phyloP scores from a whole-genome alignment of 1,140 invertebrate genomes.

The Himalopsyche phryganea region DNA sequence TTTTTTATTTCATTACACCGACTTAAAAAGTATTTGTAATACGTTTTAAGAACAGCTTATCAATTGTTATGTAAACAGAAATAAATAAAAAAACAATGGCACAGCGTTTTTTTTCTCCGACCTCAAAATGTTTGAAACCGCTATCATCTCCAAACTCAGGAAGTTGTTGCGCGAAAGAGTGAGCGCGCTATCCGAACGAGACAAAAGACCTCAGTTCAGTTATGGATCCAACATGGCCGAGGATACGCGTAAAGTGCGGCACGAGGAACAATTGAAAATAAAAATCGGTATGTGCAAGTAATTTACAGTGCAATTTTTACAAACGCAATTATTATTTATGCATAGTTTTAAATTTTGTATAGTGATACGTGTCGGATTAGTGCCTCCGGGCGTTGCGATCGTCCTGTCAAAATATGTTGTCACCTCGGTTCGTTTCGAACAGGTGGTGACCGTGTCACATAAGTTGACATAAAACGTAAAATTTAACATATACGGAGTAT shows the following conservation, averaged over 20 bases:
- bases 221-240: constrained; percentile 83
- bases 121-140: constrained; percentile 17
- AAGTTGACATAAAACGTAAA: constrained; percentile 21
- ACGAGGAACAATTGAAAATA: constrained; percentile 82
- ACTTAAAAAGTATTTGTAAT: too few species aligned
- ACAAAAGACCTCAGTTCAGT: constrained; percentile 49
- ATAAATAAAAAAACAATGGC: too few species aligned
- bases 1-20: too few species aligned
- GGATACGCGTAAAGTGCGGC: constrained; percentile 77
- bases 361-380: constrained; percentile 32
- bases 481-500: not conserved
- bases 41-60: too few species aligned
- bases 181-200: constrained; percentile 46
- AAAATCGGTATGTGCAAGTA: constrained; percentile 71
- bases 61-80: too few species aligned
- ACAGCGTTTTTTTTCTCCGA: too few species aligned
- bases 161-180: constrained; percentile 31
- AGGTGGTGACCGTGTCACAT: constrained; percentile 21
- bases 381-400: constrained; percentile 37
- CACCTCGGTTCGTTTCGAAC: constrained; percentile 14
- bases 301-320: constrained; percentile 27
- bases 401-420: constrained; percentile 18
- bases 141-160: not conserved
- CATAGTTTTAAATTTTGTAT: constrained; percentile 1
- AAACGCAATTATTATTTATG: constrained; percentile 8